A percentile compares a stretch with the other conserved stretches of the same genome.
Evolutionary conservation across 1,140 invertebrate genomes (phyloP).

Genomic region (Ceratitis capitata): DNA sequence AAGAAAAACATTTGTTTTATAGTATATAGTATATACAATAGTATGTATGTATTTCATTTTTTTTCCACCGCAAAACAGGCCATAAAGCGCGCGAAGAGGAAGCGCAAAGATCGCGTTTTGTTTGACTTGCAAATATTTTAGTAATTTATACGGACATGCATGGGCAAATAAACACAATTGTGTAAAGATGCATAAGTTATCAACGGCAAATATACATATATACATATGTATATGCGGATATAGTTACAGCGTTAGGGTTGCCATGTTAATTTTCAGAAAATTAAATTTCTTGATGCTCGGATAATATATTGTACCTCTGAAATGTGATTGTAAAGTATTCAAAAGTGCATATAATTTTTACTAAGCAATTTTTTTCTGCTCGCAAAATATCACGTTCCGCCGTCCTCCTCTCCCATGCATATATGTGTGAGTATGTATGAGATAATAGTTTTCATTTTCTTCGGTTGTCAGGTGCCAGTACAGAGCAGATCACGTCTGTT

Average conservation of each 20-base stretch:
- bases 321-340: too few species aligned
- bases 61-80: neutral
- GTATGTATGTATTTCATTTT: too few species aligned
- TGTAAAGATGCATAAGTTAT: neutral
- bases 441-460: neutral
- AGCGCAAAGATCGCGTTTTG: neutral
- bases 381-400: too few species aligned
- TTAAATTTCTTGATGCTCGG: too few species aligned
- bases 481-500: constrained; percentile 8
- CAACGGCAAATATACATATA: neutral
- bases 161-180: neutral
- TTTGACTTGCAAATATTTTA: constrained; percentile 4
- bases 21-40: too few species aligned
- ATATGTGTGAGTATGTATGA: neutral
- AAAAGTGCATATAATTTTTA: too few species aligned
- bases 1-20: neutral
- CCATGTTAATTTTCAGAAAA: too few species aligned
- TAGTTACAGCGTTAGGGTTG: too few species aligned
- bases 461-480: neutral
- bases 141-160: neutral
- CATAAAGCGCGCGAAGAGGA: neutral
- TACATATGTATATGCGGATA: too few species aligned
- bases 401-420: neutral
- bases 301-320: too few species aligned
- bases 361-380: too few species aligned